Base-by-base conservation (phyloP, 2,888 invertebrate genomes). In the Craniophora ligustri region DNA sequence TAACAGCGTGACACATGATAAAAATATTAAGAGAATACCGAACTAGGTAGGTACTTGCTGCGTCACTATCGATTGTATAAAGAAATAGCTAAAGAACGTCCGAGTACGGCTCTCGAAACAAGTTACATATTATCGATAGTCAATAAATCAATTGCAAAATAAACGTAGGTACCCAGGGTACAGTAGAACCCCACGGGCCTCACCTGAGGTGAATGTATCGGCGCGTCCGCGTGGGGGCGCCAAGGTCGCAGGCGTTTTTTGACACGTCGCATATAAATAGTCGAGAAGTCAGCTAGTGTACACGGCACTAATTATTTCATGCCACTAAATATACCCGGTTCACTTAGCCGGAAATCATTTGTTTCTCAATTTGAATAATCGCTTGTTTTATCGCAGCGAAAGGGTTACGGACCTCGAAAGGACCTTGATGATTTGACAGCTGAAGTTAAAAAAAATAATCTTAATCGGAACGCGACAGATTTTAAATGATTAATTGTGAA, bases 221-320 rank as follows among this genome's bases (percentile, higher is more conserved):
- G 59, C 65, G 78, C 84, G 89, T 79, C 88, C 91, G 90, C 85
- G 91, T 86, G 91, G 91, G 88, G 91, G 91, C 91, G 87, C 78
- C 92, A 93, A 93, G 92, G 92, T 91, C 92, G 85, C 81, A 73
- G 81, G 82, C 85, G 92, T 91, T 92, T 92, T 92, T 93, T 93
- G 92, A 92, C 92, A 92, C 91, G 84, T 85, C 86, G 81, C 76
- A 82, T 85, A 87, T 87, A 90, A 90, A 89, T 90, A 91, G 87
- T 85, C 76, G 83, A 83, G 76, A 79, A 81, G 79, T 80, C 82
- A 84, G 81, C 82, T 79, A 81, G 70, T 63, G 59, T 75, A 69
- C 72, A 76, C 68, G 79, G 72, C 67, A 75, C 85, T 87, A 88
- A 87, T 87, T 86, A 86, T 86, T 84, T 84, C 82, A 83, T 82